Percentiles rank a stretch among this genome's conserved stretches.
Evolutionary conservation across 2,113 vertebrate species (phyloP).

Genomic region (Lycaon pictus): DNA sequence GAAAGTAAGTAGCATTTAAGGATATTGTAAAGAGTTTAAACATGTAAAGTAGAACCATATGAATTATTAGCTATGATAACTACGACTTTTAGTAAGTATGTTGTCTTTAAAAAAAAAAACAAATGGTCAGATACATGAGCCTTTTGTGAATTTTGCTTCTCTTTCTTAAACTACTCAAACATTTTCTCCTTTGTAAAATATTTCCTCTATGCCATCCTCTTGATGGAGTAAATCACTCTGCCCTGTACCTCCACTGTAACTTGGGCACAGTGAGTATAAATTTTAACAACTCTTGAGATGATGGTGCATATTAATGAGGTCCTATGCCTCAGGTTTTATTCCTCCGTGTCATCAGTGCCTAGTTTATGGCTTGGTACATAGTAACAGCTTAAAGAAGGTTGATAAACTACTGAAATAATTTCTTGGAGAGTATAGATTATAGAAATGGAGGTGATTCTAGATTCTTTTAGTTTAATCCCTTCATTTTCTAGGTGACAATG

Average conservation of each 20-base stretch:
- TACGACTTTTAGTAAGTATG: background rate
- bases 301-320: background rate
- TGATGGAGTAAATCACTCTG: background rate
- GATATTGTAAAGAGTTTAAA: slow-evolving; percentile 1
- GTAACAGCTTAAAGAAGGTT: background rate
- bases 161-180: background rate
- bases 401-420: background rate
- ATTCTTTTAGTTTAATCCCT: background rate
- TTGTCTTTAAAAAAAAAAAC: background rate
- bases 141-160: background rate
- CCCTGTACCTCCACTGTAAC: background rate
- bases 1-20: slow-evolving; percentile 14
- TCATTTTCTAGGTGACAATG: background rate
- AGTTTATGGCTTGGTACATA: background rate
- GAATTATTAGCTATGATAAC: background rate
- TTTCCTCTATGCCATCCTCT: background rate
- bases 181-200: background rate
- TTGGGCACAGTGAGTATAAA: background rate
- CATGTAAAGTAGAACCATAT: background rate
- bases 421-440: background rate
- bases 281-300: background rate
- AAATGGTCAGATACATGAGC: background rate
- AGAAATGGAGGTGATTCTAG: background rate
- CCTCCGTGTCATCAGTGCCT: background rate
- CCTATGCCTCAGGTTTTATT: background rate